These are phyloP conservation scores for Micrasema minimum DNA, from an alignment of 1,140 invertebrate species.

Conservation along the genomic window DNA sequence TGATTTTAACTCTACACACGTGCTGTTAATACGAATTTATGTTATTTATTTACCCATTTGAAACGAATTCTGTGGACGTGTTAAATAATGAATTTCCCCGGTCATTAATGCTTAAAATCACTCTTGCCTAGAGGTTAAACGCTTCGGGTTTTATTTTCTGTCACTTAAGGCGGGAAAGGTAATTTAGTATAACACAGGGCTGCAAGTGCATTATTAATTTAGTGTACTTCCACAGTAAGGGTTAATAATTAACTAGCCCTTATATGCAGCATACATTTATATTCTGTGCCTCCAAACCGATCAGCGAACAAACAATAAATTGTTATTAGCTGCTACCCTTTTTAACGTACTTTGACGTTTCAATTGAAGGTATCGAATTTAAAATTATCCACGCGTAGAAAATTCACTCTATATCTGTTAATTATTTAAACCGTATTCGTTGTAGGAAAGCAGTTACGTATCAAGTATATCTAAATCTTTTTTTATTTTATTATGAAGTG, in stretches of 20 bases:
- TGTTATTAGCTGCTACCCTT: slow-evolving; percentile 39
- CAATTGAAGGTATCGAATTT: slow-evolving; percentile 39
- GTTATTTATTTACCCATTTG: not conserved
- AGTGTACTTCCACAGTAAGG: slow-evolving; percentile 9
- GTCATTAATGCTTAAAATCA: slow-evolving; percentile 26
- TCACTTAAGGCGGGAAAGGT: slow-evolving; percentile 34
- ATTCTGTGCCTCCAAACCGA: not conserved
- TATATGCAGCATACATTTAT: not conserved
- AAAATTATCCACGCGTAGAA: slow-evolving; percentile 35
- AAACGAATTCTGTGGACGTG: not conserved
- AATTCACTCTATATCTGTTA: slow-evolving; percentile 41
- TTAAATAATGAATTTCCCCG: not conserved
- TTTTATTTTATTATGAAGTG: too few relatives aligned
- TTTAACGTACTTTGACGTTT: slow-evolving; percentile 31
- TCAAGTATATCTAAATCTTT: too few relatives aligned
- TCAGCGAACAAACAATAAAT: slow-evolving; percentile 29
- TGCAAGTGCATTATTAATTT: slow-evolving; percentile 42
- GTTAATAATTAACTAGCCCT: slow-evolving; percentile 35
- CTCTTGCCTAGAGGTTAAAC: slow-evolving; percentile 14
- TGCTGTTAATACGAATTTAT: too few relatives aligned
- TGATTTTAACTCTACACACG: too few relatives aligned
- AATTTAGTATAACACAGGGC: slow-evolving; percentile 33
- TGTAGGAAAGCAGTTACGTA: not conserved
- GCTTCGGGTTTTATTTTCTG: slow-evolving; percentile 27
- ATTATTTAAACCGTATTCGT: slow-evolving; percentile 33